Conservation (phyloP, 2,113 vertebrate genomes). For the Hucho hucho region DNA sequence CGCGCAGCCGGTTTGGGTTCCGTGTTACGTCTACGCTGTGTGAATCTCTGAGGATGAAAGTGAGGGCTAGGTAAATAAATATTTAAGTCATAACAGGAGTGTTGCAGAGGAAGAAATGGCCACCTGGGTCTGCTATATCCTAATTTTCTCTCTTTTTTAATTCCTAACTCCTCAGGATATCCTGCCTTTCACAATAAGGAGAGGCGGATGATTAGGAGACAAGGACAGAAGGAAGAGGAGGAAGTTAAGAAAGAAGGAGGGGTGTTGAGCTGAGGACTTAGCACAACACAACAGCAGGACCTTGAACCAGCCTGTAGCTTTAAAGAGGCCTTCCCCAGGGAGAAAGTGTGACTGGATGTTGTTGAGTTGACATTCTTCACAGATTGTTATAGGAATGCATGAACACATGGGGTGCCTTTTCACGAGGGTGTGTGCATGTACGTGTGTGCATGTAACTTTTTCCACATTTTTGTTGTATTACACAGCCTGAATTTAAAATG, state of each 20-base stretch:
- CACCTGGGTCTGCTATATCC: constrained; percentile 48
- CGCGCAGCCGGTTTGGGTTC: too few species aligned
- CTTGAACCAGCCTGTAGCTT: constrained; percentile 20
- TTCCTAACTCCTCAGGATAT: constrained; percentile 51
- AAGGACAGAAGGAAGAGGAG: background rate
- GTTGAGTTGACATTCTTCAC: constrained; percentile 58
- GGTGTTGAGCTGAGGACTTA: background rate
- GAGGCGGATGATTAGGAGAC: constrained; percentile 7
- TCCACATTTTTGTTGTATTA: too few species aligned
- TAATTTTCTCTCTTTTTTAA: constrained; percentile 2
- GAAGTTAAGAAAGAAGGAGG: background rate
- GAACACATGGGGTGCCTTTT: constrained; percentile 33
- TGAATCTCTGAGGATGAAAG: background rate
- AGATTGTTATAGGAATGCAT: constrained; percentile 46
- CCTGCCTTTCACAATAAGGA: constrained; percentile 27
- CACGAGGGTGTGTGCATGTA: constrained; percentile 52
- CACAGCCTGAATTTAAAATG: too few species aligned
- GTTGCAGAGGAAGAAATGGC: background rate
- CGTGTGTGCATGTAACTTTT: constrained; percentile 31
- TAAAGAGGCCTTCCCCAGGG: constrained; percentile 54
- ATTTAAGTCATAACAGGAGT: background rate
- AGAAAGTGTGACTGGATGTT: constrained; percentile 58
- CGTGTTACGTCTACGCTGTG: too few species aligned
- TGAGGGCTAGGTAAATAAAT: background rate
- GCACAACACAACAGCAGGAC: background rate